These are phyloP conservation scores for Nematostella vectensis DNA, from an alignment of 92 coral and sea anemone genomes.

Conservation along the genomic window DNA sequence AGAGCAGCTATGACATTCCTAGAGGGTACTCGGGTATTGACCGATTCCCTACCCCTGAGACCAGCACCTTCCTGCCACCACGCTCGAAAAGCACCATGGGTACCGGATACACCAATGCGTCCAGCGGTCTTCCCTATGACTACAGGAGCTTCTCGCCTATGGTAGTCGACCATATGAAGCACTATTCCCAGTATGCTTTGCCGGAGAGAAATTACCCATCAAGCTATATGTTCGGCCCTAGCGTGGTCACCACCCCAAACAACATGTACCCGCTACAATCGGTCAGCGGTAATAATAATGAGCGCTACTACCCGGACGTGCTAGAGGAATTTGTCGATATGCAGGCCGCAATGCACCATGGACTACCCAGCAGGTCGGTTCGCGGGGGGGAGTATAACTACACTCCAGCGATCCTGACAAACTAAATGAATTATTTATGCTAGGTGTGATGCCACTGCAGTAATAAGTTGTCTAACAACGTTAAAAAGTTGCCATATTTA, in stretches of 20 bases:
- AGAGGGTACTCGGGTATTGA: conserved; percentile 61
- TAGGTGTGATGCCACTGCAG: background rate
- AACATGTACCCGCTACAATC: conserved; percentile 69
- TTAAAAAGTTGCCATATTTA: too few relatives aligned
- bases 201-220: conserved; percentile 74
- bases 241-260: conserved; percentile 58
- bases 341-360: conserved; percentile 93
- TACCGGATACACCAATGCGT: conserved; percentile 39
- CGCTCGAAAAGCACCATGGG: conserved; percentile 63
- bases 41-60: conserved; percentile 43
- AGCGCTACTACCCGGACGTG: conserved; percentile 82
- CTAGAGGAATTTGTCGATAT: conserved; percentile 86
- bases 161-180: conserved; percentile 74
- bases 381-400: conserved; percentile 61
- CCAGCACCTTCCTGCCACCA: conserved; percentile 39
- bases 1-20: conserved; percentile 64
- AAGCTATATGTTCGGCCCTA: conserved; percentile 66
- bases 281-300: conserved; percentile 52
- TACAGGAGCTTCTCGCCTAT: conserved; percentile 62
- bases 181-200: conserved; percentile 79
- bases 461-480: too few relatives aligned
- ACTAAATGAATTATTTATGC: too few relatives aligned
- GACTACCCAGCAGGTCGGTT: conserved; percentile 57
- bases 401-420: conserved; percentile 70
- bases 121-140: conserved; percentile 46